A percentile compares a stretch with the other conserved stretches of the same genome.
Conservation (phyloP, 2,888 invertebrate genomes). For the Apantesis nais region DNA sequence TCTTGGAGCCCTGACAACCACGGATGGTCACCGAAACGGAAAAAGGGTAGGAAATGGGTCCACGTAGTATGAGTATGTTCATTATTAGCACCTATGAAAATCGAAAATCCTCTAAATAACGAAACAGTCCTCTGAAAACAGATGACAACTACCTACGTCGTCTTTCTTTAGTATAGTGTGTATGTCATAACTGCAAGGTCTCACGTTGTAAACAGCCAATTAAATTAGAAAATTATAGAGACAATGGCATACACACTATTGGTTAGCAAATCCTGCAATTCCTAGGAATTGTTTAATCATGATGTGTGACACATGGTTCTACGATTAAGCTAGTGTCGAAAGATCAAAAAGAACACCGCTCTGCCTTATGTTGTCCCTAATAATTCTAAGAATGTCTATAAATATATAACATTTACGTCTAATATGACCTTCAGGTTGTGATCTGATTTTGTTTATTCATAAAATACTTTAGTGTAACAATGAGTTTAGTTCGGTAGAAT, state of each 20-base stretch:
- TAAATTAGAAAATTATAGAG: conserved; percentile 2
- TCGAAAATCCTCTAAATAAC: too few relatives aligned
- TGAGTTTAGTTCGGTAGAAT: too few relatives aligned
- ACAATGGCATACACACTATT: neutral
- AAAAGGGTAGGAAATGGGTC: too few relatives aligned
- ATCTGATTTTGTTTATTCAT: neutral
- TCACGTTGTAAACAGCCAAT: neutral
- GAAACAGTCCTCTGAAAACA: neutral
- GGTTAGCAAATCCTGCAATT: neutral
- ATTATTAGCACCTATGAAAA: too few relatives aligned
- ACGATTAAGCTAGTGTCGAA: neutral
- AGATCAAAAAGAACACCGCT: too few relatives aligned
- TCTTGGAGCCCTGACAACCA: too few relatives aligned
- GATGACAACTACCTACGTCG: neutral
- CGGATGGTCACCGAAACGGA: too few relatives aligned
- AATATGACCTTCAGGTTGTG: neutral
- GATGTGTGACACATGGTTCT: too few relatives aligned
- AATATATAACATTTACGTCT: neutral
- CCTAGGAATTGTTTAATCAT: neutral
- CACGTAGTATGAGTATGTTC: too few relatives aligned
- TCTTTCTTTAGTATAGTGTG: conserved; percentile 1
- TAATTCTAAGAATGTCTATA: neutral
- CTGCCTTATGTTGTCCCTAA: too few relatives aligned
- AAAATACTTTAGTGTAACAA: neutral
- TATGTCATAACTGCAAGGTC: conserved; percentile 9